Evolutionary conservation across 1,140 invertebrate species (phyloP).

Genomic region (Bombus consobrinus): DNA sequence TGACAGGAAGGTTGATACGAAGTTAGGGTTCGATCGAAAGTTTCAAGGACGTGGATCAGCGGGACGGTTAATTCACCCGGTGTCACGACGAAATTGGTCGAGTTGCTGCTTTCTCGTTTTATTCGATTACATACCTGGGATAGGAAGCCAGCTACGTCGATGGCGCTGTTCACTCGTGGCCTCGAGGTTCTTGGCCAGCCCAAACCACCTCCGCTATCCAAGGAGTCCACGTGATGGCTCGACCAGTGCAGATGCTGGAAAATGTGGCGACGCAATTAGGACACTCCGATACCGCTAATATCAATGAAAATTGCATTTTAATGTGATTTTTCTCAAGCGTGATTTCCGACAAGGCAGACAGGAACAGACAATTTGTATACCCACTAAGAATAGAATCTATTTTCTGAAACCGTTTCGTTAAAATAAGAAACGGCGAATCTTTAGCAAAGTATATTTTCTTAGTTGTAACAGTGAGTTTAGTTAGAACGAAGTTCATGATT

Average conservation of each 20-base stretch:
- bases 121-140: slow-evolving; percentile 85
- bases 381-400: slow-evolving; percentile 12
- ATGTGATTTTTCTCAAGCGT: slow-evolving; percentile 24
- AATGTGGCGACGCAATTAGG: slow-evolving; percentile 67
- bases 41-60: slow-evolving; percentile 55
- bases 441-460: no score
- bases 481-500: no score
- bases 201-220: slow-evolving; percentile 84
- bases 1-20: slow-evolving; percentile 45
- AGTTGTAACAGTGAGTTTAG: no score
- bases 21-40: slow-evolving; percentile 52
- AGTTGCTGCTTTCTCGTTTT: slow-evolving; percentile 34
- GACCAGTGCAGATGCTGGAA: slow-evolving; percentile 89
- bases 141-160: slow-evolving; percentile 88
- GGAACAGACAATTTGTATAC: slow-evolving; percentile 3
- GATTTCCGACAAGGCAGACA: slow-evolving; percentile 21
- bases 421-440: no score
- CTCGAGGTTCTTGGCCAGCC: slow-evolving; percentile 84
- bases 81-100: slow-evolving; percentile 14
- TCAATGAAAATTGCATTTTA: slow-evolving; percentile 31
- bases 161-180: slow-evolving; percentile 90
- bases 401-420: no score
- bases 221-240: slow-evolving; percentile 84
- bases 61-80: slow-evolving; percentile 35
- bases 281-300: slow-evolving; percentile 24